phyloP scores from a whole-genome alignment of 2,888 invertebrate species.

The Alloplasta piceator region DNA sequence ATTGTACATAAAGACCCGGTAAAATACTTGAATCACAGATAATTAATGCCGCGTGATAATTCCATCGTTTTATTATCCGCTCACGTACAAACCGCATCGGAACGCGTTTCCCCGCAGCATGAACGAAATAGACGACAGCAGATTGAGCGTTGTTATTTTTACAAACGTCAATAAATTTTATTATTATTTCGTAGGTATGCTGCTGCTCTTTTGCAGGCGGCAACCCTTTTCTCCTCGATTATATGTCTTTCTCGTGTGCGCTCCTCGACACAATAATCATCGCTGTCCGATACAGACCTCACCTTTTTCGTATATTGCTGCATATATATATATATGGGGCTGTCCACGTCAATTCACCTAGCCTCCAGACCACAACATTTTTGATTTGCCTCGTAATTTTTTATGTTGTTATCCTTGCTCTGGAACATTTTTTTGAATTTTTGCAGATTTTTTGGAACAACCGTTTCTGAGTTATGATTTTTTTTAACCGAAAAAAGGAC shows the following conservation, averaged over 20 bases:
- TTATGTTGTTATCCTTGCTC: too few species aligned
- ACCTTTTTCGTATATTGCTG: constrained; percentile 27
- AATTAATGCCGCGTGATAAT: constrained; percentile 69
- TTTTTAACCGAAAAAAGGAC: too few species aligned
- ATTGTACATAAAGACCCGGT: constrained; percentile 57
- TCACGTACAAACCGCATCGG: constrained; percentile 21
- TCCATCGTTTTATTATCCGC: constrained; percentile 71
- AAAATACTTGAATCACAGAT: constrained; percentile 58
- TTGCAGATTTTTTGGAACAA: too few species aligned
- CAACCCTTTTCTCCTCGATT: constrained; percentile 67
- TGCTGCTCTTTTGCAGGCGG: constrained; percentile 54
- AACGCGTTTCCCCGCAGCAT: constrained; percentile 27
- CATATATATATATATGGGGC: too few species aligned
- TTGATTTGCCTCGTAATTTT: too few species aligned
- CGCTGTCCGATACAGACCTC: constrained; percentile 21
- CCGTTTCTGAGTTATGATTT: too few species aligned
- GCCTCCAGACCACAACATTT: too few species aligned
- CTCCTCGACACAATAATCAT: constrained; percentile 41
- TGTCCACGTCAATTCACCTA: too few species aligned
- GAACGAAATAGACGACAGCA: constrained; percentile 43
- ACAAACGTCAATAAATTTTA: constrained; percentile 76
- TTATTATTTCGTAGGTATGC: constrained; percentile 66
- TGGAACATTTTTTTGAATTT: too few species aligned
- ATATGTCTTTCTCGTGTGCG: too few species aligned
- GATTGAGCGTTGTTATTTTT: constrained; percentile 71